Evolutionary conservation across 2,797 vertebrate species (phyloP).

Genomic region (Otus scops): DNA sequence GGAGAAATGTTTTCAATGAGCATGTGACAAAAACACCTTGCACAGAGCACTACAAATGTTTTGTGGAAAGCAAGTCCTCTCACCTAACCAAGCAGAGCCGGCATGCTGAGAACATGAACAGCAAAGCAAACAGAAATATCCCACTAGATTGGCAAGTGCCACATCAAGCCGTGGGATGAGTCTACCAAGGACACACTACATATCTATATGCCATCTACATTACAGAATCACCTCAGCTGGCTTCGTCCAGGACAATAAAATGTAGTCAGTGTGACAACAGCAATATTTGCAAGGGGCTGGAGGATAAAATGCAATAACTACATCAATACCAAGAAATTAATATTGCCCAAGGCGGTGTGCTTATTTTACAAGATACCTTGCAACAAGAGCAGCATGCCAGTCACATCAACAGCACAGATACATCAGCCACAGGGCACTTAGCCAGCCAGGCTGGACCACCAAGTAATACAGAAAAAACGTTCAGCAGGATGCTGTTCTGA

Average conservation of each 20-base stretch:
- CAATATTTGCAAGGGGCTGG: neutral
- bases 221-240: neutral
- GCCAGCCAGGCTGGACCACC: neutral
- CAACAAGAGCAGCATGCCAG: neutral
- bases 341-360: neutral
- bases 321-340: neutral
- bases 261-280: neutral
- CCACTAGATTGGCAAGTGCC: neutral
- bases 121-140: neutral
- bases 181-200: neutral
- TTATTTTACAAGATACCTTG: neutral
- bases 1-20: neutral
- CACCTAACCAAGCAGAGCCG: neutral
- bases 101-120: neutral
- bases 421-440: neutral
- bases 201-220: rapidly evolving
- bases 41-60: neutral
- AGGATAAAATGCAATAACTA: neutral
- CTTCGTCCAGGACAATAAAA: neutral
- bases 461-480: neutral
- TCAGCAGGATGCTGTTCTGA: neutral
- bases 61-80: neutral
- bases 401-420: neutral
- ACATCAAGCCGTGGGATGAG: neutral
- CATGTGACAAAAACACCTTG: neutral